Percentiles rank a stretch among this genome's conserved stretches.
Conservation (phyloP, 1,140 invertebrate genomes). For the Teleogryllus occipitalis region DNA sequence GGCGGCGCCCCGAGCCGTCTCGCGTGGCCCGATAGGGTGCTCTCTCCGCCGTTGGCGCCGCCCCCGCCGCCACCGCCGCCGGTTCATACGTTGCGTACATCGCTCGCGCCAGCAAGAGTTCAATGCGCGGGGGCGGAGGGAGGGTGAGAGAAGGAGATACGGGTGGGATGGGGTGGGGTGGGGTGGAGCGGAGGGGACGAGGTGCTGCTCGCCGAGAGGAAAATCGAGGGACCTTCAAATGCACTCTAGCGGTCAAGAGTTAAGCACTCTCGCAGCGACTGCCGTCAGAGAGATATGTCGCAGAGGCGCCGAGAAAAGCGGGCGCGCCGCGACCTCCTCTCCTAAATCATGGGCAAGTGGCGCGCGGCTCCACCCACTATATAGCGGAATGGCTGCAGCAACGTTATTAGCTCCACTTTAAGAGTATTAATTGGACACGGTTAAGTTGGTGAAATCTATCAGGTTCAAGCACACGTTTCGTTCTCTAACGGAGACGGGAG, state of each 20-base stretch:
- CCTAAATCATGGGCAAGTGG: neutral
- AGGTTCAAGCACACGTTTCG: too few relatives aligned
- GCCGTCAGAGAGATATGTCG: neutral
- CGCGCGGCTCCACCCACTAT: neutral
- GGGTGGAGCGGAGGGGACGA: neutral
- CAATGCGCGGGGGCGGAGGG: neutral
- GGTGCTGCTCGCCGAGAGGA: neutral
- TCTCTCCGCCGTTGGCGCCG: neutral
- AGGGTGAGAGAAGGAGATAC: neutral
- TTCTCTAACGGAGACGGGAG: too few relatives aligned
- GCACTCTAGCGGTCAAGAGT: neutral
- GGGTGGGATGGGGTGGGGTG: too few relatives aligned
- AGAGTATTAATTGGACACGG: too few relatives aligned
- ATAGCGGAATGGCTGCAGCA: too few relatives aligned
- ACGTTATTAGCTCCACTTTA: too few relatives aligned
- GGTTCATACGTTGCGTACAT: neutral
- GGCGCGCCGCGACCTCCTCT: neutral
- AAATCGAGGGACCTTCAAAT: slow-evolving; percentile 4
- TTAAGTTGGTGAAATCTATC: too few relatives aligned
- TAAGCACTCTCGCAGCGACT: neutral
- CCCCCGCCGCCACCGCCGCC: too few relatives aligned
- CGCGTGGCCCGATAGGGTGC: neutral
- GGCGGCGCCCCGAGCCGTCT: too few relatives aligned
- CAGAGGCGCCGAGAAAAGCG: neutral
- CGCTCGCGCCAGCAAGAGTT: neutral